Base-by-base conservation (phyloP, 2,113 vertebrate species). In the Macroglossus sobrinus region DNA sequence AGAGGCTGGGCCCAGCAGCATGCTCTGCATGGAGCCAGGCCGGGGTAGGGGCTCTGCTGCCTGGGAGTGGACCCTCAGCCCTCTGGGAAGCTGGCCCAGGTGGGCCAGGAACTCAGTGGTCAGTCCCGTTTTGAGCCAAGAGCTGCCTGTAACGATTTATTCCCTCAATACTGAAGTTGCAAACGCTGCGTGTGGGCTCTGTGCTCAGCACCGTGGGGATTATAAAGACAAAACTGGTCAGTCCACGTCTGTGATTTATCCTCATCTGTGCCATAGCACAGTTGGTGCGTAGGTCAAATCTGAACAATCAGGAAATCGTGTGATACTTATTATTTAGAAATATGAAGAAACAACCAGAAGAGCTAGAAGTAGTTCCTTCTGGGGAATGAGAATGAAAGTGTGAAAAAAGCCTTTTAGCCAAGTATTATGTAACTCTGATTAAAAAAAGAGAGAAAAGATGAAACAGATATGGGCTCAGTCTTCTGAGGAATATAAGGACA, bases 21-120 rank as follows among this genome's bases (percentile, higher is more conserved):
- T 4, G 14, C n/a, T 72, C 28, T 30, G 61, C 38, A 1, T 7
- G 57, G 59, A 2, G 19, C 12, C 33, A 16, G 68, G 12, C 28
- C 1, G 2, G 13, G 4, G 13, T 4, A 18, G 68, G 50, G 28
- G 28, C 78, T 33, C 12, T 0, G 12, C 2, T 3, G 7, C 21
- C 22, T 1, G 0, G 0, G 30, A 43, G 43, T 26, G 26, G 57
- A 28, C 55, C 53, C 40, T 35, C 0, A 6, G 50, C 72, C 55
- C 53, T 26, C 61, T 43, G 57, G 19, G 89, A 66, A 45, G 14
- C 59, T 30, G 22, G 24, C 24, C 6, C 1, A 15, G 4, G 1
- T 11, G 12, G n/a, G 33, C 16, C 0, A 1, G 26, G 26, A 66
- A 28, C 19, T 55, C 8, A 24, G 78, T 1, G 24, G 63, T 33